A percentile compares a stretch with the other conserved stretches of the same genome.
Evolutionary conservation across 2,797 vertebrate genomes (phyloP).

Genomic region (Adelosebastes latens): DNA sequence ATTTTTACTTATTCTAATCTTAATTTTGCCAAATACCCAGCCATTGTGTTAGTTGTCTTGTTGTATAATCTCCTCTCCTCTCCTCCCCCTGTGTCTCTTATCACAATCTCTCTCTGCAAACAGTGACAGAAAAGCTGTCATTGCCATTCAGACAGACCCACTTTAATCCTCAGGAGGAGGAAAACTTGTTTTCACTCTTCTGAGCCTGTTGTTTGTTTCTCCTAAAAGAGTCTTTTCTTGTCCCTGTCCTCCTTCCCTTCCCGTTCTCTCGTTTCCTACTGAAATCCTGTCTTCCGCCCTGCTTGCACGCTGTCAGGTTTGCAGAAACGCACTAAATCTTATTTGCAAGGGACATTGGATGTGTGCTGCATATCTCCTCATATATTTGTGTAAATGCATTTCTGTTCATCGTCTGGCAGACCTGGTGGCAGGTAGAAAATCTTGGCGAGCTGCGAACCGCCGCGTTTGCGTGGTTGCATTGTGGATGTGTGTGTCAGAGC

Average conservation of each 20-base stretch:
- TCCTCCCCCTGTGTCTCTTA: neutral
- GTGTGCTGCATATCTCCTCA: slow-evolving; percentile 13
- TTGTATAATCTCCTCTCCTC: slow-evolving; percentile 1
- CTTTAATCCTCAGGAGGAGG: slow-evolving; percentile 43
- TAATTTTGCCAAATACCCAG: neutral
- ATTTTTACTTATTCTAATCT: neutral
- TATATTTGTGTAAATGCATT: neutral
- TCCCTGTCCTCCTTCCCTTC: slow-evolving; percentile 7
- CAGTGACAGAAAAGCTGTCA: slow-evolving; percentile 24
- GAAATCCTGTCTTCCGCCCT: slow-evolving; percentile 27
- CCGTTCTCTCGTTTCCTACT: slow-evolving; percentile 6
- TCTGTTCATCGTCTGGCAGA: slow-evolving; percentile 32
- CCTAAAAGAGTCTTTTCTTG: slow-evolving; percentile 43
- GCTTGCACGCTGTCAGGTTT: slow-evolving; percentile 28
- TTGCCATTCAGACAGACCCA: slow-evolving; percentile 22
- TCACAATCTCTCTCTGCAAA: slow-evolving; percentile 16
- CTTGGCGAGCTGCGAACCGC: neutral
- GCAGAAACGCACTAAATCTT: slow-evolving; percentile 16
- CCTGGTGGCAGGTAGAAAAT: slow-evolving; percentile 28
- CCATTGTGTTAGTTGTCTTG: neutral
- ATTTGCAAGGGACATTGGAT: slow-evolving; percentile 7
- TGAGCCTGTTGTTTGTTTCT: slow-evolving; percentile 51
- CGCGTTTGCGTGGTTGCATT: neutral
- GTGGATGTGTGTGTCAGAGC: slow-evolving; percentile 7
- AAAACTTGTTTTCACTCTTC: slow-evolving; percentile 48